A percentile compares a stretch with the other conserved stretches of the same genome.
phyloP scores from a whole-genome alignment of 2,888 invertebrate genomes.

The Habroteleia sp. region DNA sequence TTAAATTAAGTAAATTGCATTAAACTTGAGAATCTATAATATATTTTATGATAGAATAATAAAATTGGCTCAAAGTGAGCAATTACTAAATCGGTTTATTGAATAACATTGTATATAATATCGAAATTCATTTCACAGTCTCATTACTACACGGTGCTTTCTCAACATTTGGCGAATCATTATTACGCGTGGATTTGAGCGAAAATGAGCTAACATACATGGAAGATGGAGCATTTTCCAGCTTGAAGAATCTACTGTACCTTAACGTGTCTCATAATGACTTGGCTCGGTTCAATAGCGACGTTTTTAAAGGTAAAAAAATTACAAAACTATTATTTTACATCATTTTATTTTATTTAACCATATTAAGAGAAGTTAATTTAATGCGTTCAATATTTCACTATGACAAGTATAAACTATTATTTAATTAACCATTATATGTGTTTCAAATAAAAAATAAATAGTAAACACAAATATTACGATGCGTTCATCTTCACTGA shows the following conservation, averaged over 20 bases:
- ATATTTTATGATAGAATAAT: too few relatives aligned
- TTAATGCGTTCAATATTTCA: too few relatives aligned
- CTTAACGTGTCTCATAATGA: slow-evolving; percentile 90
- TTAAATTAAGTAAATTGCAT: slow-evolving; percentile 19
- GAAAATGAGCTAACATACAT: slow-evolving; percentile 88
- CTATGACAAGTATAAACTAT: too few relatives aligned
- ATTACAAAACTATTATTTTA: too few relatives aligned
- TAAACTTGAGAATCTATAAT: slow-evolving; percentile 23
- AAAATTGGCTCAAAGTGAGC: slow-evolving; percentile 28
- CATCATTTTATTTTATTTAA: too few relatives aligned
- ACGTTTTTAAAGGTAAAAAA: slow-evolving; percentile 89
- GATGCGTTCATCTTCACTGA: too few relatives aligned
- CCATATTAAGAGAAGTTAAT: too few relatives aligned
- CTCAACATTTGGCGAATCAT: slow-evolving; percentile 78
- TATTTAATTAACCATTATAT: too few relatives aligned
- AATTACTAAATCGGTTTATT: slow-evolving; percentile 50
- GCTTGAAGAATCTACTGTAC: slow-evolving; percentile 85
- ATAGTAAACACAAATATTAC: too few relatives aligned
- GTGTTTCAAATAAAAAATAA: too few relatives aligned
- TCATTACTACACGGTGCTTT: slow-evolving; percentile 86
- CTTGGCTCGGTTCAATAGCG: slow-evolving; percentile 90
- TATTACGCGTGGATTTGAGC: slow-evolving; percentile 90
- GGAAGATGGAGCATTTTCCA: slow-evolving; percentile 88
- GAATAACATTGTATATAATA: slow-evolving; percentile 55
- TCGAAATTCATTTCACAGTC: slow-evolving; percentile 82